These are phyloP conservation scores for Jaculus jaculus DNA, from an alignment of 2,113 vertebrate species.

Conservation along the genomic window DNA sequence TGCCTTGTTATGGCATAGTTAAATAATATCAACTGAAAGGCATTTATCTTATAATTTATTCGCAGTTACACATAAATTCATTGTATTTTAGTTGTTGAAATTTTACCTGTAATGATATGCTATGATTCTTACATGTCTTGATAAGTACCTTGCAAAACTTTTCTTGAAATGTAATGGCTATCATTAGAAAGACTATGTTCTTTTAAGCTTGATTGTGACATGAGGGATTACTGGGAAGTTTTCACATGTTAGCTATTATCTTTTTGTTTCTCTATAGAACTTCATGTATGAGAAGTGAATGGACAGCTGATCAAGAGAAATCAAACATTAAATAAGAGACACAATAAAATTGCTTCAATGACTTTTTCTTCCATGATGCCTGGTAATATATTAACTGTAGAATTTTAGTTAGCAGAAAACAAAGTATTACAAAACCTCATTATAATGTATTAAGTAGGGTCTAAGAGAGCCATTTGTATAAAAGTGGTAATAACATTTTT, in stretches of 20 bases:
- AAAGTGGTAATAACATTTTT: background rate
- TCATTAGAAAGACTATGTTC: background rate
- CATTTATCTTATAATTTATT: background rate
- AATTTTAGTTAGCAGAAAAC: background rate
- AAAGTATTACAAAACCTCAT: background rate
- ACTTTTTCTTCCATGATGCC: background rate
- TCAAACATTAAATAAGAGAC: slow-evolving; percentile 13
- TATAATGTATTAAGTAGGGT: background rate
- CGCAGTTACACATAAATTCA: slow-evolving; percentile 3
- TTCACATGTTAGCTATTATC: background rate
- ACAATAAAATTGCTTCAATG: background rate
- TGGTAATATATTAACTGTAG: background rate
- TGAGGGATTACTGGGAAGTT: background rate
- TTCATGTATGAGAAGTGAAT: background rate
- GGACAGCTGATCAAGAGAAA: background rate
- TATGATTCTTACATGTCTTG: background rate
- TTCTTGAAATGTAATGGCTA: background rate
- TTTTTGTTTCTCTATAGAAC: background rate
- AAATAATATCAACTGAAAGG: slow-evolving; percentile 23
- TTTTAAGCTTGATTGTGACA: background rate
- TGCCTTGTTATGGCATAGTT: background rate
- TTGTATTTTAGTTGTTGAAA: slow-evolving; percentile 7
- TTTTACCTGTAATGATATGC: background rate
- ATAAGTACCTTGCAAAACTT: background rate
- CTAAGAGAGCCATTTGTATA: background rate